Percentiles rank a stretch among this genome's conserved stretches.
Evolutionary conservation across 2,888 invertebrate genomes (phyloP).

Genomic region (Gortyna flavago): DNA sequence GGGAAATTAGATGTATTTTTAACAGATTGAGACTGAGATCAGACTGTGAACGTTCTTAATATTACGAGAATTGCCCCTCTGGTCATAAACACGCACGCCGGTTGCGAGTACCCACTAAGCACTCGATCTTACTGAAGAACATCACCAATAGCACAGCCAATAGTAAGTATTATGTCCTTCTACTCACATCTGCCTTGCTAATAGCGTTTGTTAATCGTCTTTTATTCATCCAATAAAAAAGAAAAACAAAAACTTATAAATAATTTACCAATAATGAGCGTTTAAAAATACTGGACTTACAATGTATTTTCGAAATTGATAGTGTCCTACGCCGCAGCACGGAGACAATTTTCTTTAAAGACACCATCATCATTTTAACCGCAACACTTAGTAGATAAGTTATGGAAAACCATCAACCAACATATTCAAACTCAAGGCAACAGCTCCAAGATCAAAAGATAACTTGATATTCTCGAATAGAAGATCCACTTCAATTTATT

Average conservation of each 20-base stretch:
- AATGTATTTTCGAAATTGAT: background rate
- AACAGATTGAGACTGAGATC: no score
- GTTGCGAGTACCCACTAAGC: no score
- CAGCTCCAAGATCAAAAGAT: conserved; percentile 45
- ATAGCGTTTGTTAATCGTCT: background rate
- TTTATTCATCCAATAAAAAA: no score
- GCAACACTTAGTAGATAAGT: background rate
- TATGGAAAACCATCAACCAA: background rate
- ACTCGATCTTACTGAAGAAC: no score
- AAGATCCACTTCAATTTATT: conserved; percentile 60
- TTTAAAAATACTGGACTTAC: background rate
- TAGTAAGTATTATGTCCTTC: no score
- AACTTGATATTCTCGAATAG: conserved; percentile 43
- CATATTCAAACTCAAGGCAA: conserved; percentile 4
- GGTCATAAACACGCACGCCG: no score
- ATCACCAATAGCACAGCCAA: no score
- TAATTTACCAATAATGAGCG: background rate
- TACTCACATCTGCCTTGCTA: no score
- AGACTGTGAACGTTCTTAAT: no score
- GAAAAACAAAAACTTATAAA: no score
- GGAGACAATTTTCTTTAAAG: background rate
- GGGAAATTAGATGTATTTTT: no score
- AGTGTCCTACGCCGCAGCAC: background rate
- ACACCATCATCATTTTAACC: background rate
- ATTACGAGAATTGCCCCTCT: no score